phyloP scores from a whole-genome alignment of 1,140 invertebrate genomes.

The Trypoxylus dichotomus region DNA sequence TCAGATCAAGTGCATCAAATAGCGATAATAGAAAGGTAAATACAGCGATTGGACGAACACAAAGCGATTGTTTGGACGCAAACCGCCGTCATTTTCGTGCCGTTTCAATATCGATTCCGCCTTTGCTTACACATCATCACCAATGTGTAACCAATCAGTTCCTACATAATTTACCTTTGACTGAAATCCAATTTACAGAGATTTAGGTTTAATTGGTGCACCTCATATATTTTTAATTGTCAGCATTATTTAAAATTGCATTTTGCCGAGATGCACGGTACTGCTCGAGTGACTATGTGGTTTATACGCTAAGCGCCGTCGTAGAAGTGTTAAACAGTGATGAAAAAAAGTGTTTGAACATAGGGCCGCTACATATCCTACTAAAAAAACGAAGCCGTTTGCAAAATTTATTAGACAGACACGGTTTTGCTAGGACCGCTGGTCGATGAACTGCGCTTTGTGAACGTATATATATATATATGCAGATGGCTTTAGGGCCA shows the following conservation, averaged over 20 bases:
- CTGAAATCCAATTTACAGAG: not conserved
- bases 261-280: no score
- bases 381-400: not conserved
- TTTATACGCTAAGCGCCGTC: not conserved
- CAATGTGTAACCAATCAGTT: not conserved
- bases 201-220: not conserved
- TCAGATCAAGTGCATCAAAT: not conserved
- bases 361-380: not conserved
- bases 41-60: not conserved
- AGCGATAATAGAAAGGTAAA: not conserved
- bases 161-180: not conserved
- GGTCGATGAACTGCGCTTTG: not conserved
- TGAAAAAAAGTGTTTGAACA: not conserved
- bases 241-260: not conserved
- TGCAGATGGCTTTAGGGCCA: not conserved
- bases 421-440: not conserved
- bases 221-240: not conserved
- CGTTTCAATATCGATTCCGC: not conserved
- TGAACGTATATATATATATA: not conserved
- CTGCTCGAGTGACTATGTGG: no score
- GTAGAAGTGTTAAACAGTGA: not conserved
- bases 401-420: slow-evolving; percentile 7
- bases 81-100: not conserved
- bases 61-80: not conserved
- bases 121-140: not conserved